Evolutionary conservation across 2,797 vertebrate species (phyloP).

Genomic region (Enteromius fasciolatus): DNA sequence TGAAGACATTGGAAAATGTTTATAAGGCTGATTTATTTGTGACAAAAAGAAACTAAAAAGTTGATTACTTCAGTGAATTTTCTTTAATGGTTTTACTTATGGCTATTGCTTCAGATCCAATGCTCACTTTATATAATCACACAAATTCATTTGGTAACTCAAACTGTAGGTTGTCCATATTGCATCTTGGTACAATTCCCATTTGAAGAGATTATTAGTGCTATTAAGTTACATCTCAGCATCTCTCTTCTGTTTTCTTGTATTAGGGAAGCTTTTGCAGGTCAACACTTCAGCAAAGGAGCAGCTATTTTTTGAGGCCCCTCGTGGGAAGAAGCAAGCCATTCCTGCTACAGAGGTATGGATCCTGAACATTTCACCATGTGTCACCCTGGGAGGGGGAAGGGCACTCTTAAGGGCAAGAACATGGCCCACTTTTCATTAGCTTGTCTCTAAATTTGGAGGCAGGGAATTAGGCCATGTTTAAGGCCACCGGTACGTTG

Average conservation of each 20-base stretch:
- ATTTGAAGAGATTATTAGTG: background rate
- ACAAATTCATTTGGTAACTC: background rate
- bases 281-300: slow-evolving; percentile 97
- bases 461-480: slow-evolving; percentile 64
- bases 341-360: slow-evolving; percentile 90
- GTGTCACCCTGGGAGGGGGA: slow-evolving; percentile 55
- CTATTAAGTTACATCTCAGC: background rate
- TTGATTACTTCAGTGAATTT: too few relatives aligned
- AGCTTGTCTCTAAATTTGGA: slow-evolving; percentile 71
- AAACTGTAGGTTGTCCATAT: background rate
- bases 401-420: slow-evolving; percentile 71
- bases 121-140: too few relatives aligned
- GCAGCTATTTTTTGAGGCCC: slow-evolving; percentile 97
- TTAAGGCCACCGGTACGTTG: slow-evolving; percentile 56
- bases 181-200: background rate
- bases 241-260: slow-evolving; percentile 33
- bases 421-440: slow-evolving; percentile 74
- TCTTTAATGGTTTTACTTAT: too few relatives aligned
- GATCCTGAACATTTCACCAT: slow-evolving; percentile 32
- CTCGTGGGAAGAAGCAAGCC: slow-evolving; percentile 92
- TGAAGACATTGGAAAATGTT: too few relatives aligned
- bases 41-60: too few relatives aligned
- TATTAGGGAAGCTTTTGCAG: slow-evolving; percentile 94
- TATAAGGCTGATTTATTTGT: too few relatives aligned
- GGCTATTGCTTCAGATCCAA: too few relatives aligned